Evolutionary conservation across 2,113 vertebrate species (phyloP), one percentile per base, ranked within the genome.

Genomic region (Elephantulus edwardii): DNA sequence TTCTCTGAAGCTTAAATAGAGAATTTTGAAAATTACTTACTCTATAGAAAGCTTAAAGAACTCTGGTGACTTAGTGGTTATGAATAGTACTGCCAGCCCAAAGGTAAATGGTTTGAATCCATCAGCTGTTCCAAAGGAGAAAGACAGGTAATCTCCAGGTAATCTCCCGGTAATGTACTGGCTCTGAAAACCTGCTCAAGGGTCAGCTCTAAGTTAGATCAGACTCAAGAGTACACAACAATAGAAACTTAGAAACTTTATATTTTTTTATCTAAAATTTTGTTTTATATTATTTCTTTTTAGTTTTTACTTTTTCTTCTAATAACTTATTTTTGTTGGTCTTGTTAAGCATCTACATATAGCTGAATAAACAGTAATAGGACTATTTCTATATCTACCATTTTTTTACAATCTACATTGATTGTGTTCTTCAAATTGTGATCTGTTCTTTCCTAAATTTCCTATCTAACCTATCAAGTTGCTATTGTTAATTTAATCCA

Each of bases 21-120:
- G 89, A 85, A 62, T 68, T 83, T 68, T 81, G 77, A 92, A 48
- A 93, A 79, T 82, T 38, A 66, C 26, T 58, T 66, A 71, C 16
- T 64, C 85, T 8, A 50, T n/a, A 85, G 46, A 54, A 84, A 83
- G 19, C 50, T 83, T 35, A 64, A n/a, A n/a, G n/a, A n/a, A n/a
- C n/a, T n/a, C n/a, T n/a, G n/a, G n/a, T n/a, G n/a, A n/a, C n/a
- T n/a, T n/a, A n/a, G n/a, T n/a, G n/a, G n/a, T n/a, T n/a, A n/a
- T n/a, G n/a, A n/a, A n/a, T n/a, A n/a, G n/a, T n/a, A n/a, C n/a
- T n/a, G n/a, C n/a, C n/a, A n/a, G n/a, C n/a, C n/a, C n/a, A n/a
- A n/a, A n/a, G n/a, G n/a, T n/a, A n/a, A n/a, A n/a, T n/a, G n/a
- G n/a, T n/a, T n/a, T n/a, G n/a, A n/a, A n/a, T n/a, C n/a, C n/a